phyloP scores from a whole-genome alignment of 2,888 invertebrate species.

The Stegana nigrithorax region DNA sequence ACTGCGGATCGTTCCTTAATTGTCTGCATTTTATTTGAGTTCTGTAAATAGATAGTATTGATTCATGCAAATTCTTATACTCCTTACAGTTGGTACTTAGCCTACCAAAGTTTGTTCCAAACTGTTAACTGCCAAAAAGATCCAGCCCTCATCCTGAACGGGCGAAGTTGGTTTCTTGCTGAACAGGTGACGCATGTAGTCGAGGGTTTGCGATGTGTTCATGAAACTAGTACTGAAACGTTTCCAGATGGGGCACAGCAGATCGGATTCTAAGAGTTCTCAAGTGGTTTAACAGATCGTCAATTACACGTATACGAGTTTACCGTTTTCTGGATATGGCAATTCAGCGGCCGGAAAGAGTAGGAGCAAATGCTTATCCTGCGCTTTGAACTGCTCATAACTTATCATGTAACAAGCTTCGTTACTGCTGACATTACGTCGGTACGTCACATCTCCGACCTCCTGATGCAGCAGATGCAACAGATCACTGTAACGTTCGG shows the following conservation, averaged over 20 bases:
- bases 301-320: too few species aligned
- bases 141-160: slow-evolving; percentile 63
- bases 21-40: slow-evolving; percentile 55
- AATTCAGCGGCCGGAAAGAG: slow-evolving; percentile 70
- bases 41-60: slow-evolving; percentile 35
- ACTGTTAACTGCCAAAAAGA: slow-evolving; percentile 61
- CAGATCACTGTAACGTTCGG: slow-evolving; percentile 70
- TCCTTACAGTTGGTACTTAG: background rate
- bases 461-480: slow-evolving; percentile 70
- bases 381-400: slow-evolving; percentile 72
- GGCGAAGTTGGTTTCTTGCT: slow-evolving; percentile 59
- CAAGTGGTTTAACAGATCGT: background rate
- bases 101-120: slow-evolving; percentile 60
- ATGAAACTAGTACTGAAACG: slow-evolving; percentile 60
- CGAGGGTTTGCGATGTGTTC: slow-evolving; percentile 60
- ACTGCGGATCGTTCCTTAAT: slow-evolving; percentile 60
- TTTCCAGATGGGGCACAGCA: slow-evolving; percentile 64
- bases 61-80: background rate
- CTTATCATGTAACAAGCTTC: slow-evolving; percentile 69
- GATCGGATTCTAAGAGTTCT: slow-evolving; percentile 49
- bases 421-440: slow-evolving; percentile 40
- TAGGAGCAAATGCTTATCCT: slow-evolving; percentile 72
- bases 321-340: slow-evolving; percentile 65
- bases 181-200: slow-evolving; percentile 64
- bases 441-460: slow-evolving; percentile 70